A percentile compares a stretch with the other conserved stretches of the same genome.
These are phyloP conservation scores for Dermatemys mawii DNA, from an alignment of 2,113 vertebrate species.

Conservation along the genomic window DNA sequence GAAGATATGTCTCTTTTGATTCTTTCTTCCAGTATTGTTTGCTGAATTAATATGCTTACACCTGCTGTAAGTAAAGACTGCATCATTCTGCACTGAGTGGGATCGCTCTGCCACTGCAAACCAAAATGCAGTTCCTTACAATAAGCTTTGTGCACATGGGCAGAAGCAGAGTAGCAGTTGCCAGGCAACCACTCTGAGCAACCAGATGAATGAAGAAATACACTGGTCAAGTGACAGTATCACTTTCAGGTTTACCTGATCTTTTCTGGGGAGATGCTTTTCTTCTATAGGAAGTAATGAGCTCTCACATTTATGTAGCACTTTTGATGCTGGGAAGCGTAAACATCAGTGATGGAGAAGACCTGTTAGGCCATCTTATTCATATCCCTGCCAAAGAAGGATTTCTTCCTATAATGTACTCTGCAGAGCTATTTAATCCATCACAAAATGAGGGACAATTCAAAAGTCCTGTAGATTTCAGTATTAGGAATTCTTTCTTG, in stretches of 20 bases:
- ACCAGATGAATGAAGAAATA: background rate
- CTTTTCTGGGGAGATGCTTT: background rate
- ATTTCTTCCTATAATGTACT: background rate
- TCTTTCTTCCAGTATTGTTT: background rate
- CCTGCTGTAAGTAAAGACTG: background rate
- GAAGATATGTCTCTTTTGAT: background rate
- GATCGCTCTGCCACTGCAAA: background rate
- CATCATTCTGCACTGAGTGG: background rate
- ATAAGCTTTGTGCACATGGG: conserved; percentile 1
- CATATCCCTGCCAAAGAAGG: background rate
- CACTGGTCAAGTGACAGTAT: conserved; percentile 45
- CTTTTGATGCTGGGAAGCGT: background rate
- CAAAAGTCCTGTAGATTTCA: background rate
- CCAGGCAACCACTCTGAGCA: conserved; percentile 23
- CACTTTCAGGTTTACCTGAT: conserved; percentile 37
- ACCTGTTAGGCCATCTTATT: background rate
- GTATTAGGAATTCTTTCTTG: background rate
- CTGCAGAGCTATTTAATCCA: background rate
- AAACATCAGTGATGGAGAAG: background rate
- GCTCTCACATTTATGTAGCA: background rate
- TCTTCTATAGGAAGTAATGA: background rate
- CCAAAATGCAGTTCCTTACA: background rate
- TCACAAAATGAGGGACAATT: background rate
- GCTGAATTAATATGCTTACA: rapidly evolving
- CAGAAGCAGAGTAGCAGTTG: conserved; percentile 28